These are phyloP conservation scores for Premnoplex brunnescens DNA, from an alignment of 2,797 vertebrate species.

Conservation along the genomic window DNA sequence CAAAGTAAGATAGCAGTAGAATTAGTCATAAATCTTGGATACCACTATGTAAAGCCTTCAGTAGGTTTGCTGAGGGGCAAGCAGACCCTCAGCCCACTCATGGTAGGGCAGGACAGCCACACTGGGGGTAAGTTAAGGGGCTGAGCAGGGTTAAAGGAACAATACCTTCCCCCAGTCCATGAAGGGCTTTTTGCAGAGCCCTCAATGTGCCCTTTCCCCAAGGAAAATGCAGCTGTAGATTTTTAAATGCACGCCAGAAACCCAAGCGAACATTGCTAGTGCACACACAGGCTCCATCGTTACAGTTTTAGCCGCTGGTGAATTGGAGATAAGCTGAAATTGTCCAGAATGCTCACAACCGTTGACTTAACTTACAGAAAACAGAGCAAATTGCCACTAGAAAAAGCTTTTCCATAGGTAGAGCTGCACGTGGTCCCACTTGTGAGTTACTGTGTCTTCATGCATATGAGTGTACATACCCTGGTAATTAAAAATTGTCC, in stretches of 20 bases:
- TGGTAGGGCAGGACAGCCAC: accelerated
- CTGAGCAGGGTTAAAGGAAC: not conserved
- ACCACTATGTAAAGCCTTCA: not conserved
- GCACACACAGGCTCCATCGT: not conserved
- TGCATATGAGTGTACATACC: accelerated
- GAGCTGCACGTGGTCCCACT: not conserved
- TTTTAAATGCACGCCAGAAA: not conserved
- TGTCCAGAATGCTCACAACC: not conserved
- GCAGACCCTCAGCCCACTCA: not conserved
- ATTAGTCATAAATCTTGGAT: not conserved
- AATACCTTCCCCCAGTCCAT: not conserved
- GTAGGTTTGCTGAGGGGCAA: not conserved
- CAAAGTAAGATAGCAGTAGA: not conserved
- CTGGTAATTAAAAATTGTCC: not conserved
- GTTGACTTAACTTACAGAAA: not conserved
- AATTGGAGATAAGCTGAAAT: not conserved
- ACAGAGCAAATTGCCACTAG: not conserved
- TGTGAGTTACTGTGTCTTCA: not conserved
- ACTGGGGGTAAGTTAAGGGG: not conserved
- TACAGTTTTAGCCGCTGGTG: not conserved
- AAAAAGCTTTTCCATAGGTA: not conserved
- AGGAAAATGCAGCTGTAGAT: not conserved
- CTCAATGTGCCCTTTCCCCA: not conserved
- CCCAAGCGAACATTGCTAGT: not conserved
- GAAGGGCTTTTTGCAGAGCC: not conserved